Base-by-base conservation (phyloP, 2,888 invertebrate genomes). In the Sussaba pulchella region DNA sequence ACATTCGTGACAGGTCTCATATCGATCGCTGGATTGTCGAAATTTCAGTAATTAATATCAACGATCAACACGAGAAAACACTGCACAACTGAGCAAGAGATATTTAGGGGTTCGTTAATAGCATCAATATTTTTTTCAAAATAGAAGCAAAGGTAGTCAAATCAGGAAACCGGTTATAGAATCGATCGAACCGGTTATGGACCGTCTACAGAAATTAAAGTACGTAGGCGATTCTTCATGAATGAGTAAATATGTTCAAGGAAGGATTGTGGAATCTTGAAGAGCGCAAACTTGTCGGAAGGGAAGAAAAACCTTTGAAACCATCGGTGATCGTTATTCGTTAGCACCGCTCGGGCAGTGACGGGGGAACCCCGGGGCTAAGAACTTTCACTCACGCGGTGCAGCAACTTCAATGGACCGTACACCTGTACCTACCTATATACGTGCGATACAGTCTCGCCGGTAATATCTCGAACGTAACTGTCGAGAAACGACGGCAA, bases 321-420 rank as follows among this genome's bases (percentile, higher is more conserved):
- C n/a, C 12, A 47, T 64, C 64, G 45, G 12, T 2, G 19, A 50
- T 45, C 45, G 63, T 52, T 24, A 70, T 85, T 85, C 75, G 76
- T 83, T 79, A 77, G 74, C 76, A 78, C 73, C 41, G 14, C 72
- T 57, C 52, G 24, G 14, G 59, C 54, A 54, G 31, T 41, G 54
- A 54, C 67, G 61, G 17, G 24, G n/a, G 39, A 39, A 43, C 52
- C 26, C 17, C 19, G 26, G 26, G 64, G 12, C 10, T 19, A 66
- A 66, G 67, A 61, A 84, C 84, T 85, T 87, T 84, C 86, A 83
- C 85, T 78, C 67, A 54, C 17, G 67, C 67, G 71, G 69, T 78
- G 77, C 71, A 79, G 75, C 75, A 78, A 77, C 66, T 57, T 41
- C 57, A 72, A 52, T 50, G 17, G 17, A 54, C 57, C 61, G 50